Evolutionary conservation across 2,888 invertebrate species (phyloP).

Genomic region (Chymomyza procnemis): DNA sequence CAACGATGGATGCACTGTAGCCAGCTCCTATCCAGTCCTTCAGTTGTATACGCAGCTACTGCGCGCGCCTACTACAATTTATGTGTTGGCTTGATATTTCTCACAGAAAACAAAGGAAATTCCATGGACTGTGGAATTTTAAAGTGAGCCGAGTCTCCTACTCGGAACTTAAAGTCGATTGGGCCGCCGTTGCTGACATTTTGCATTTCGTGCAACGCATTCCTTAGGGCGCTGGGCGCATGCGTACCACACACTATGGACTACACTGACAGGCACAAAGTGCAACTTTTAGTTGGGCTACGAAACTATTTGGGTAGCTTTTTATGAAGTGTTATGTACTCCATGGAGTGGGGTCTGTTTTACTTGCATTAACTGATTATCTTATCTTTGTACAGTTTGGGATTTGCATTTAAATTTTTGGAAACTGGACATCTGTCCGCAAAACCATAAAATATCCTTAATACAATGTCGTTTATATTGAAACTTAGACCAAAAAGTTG

Average conservation of each 20-base stretch:
- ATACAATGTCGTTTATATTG: too few species aligned
- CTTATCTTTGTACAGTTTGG: too few species aligned
- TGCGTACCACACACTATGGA: conserved; percentile 64
- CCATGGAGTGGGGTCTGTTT: too few species aligned
- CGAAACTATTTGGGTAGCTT: neutral
- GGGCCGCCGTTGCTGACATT: conserved; percentile 71
- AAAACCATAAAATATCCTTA: too few species aligned
- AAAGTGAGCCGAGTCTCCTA: conserved; percentile 41
- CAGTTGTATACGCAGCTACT: neutral
- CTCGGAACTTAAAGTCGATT: neutral
- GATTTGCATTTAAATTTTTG: too few species aligned
- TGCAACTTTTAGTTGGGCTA: neutral
- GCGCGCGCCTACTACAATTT: conserved; percentile 71
- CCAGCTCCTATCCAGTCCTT: neutral
- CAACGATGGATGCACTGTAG: conserved; percentile 28
- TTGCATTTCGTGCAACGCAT: conserved; percentile 76
- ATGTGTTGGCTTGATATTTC: conserved; percentile 69
- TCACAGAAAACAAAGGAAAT: conserved; percentile 76
- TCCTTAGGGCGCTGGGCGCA: conserved; percentile 75
- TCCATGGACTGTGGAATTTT: conserved; percentile 68
- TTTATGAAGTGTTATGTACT: too few species aligned
- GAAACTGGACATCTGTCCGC: too few species aligned
- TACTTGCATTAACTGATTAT: too few species aligned
- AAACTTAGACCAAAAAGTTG: too few species aligned
- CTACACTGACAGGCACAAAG: neutral